A percentile compares a stretch with the other conserved stretches of the same genome.
phyloP scores from a whole-genome alignment of 1,140 invertebrate genomes.

The Formica exsecta region DNA sequence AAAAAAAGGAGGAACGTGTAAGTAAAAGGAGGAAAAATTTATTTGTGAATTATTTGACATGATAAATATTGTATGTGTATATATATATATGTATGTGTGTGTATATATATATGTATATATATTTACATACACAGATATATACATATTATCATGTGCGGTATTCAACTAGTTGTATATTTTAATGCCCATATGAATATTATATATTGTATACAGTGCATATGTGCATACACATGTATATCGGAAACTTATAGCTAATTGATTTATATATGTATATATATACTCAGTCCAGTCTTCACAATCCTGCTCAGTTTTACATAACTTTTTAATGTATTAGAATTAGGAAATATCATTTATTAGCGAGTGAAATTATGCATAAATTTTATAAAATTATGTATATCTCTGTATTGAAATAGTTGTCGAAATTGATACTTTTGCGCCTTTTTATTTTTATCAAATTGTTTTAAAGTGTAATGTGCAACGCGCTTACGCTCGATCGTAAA shows the following conservation, averaged over 20 bases:
- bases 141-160: constrained; percentile 80
- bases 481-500: not conserved
- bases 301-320: constrained; percentile 1
- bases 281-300: constrained; percentile 19
- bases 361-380: not conserved
- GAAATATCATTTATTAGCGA: constrained; percentile 1
- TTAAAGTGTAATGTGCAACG: not conserved
- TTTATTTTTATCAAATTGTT: not conserved
- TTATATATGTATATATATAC: constrained; percentile 56
- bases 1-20: constrained; percentile 51
- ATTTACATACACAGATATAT: constrained; percentile 66
- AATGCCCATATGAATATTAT: constrained; percentile 76
- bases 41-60: constrained; percentile 81
- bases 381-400: constrained; percentile 6
- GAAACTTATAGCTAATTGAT: constrained; percentile 63
- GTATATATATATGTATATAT: constrained; percentile 21
- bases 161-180: constrained; percentile 81
- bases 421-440: not conserved
- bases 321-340: constrained; percentile 1
- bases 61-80: constrained; percentile 82
- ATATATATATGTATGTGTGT: constrained; percentile 48
- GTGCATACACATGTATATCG: constrained; percentile 65
- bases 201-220: constrained; percentile 70
- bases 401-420: not conserved
- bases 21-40: constrained; percentile 60